Conservation (phyloP, 1,140 invertebrate species). For the honey bee (Apis mellifera) region DNA sequence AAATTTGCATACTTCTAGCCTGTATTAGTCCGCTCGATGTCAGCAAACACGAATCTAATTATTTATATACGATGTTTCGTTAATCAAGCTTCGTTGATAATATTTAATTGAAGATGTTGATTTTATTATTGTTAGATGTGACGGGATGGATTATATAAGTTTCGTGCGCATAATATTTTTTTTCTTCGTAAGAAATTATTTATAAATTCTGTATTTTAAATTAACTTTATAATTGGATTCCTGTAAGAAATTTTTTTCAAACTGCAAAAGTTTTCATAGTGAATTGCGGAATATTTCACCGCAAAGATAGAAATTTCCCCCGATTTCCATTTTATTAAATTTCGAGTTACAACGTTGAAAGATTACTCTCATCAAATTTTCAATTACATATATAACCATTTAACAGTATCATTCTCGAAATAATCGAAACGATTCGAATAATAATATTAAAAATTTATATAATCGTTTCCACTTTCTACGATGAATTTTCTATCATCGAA, state of each 20-base stretch:
- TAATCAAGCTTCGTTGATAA: not conserved
- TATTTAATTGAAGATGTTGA: no score
- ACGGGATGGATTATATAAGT: no score
- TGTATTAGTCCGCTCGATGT: not conserved
- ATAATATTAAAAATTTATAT: no score
- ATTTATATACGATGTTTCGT: not conserved
- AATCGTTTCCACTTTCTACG: no score
- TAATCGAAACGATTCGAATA: not conserved
- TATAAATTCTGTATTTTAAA: not conserved
- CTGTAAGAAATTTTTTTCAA: not conserved
- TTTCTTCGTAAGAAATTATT: not conserved
- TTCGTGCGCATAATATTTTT: no score
- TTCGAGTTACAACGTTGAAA: not conserved
- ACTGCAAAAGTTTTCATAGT: no score
- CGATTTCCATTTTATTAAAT: not conserved
- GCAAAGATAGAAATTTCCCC: not conserved
- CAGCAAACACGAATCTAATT: not conserved
- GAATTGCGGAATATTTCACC: not conserved
- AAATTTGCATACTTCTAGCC: not conserved
- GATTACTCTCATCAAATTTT: not conserved
- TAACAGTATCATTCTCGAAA: not conserved
- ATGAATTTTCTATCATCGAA: not conserved
- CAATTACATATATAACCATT: not conserved
- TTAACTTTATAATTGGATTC: not conserved
- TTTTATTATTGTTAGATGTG: no score